A percentile compares a stretch with the other conserved stretches of the same genome.
These are phyloP conservation scores for Cyanoliseus patagonus DNA, from an alignment of 2,113 vertebrate genomes.

Conservation along the genomic window DNA sequence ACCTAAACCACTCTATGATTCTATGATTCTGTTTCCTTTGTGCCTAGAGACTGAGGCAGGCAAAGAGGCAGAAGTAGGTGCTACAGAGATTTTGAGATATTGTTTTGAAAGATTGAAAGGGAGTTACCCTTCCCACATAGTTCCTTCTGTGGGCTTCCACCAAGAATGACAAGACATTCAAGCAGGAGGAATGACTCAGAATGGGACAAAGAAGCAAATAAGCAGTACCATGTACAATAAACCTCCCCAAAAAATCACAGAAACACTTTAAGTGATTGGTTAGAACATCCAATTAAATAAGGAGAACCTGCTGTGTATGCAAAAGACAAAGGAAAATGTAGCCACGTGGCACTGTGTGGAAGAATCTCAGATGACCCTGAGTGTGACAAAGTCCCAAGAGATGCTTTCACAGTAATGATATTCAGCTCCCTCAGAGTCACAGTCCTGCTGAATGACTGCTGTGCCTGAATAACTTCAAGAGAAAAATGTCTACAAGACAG, in stretches of 20 bases:
- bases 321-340: not conserved
- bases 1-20: not conserved
- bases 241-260: not conserved
- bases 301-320: not conserved
- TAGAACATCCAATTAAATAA: not conserved
- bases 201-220: not conserved
- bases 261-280: fast-evolving
- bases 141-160: not conserved
- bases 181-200: not conserved
- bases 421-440: not conserved
- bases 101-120: not conserved
- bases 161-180: not conserved
- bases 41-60: not conserved
- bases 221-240: not conserved
- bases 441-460: not conserved
- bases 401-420: not conserved
- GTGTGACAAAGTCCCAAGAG: not conserved
- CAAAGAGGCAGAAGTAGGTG: not conserved
- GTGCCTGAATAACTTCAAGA: not conserved
- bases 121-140: not conserved
- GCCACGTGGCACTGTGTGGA: not conserved
- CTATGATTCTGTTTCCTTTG: not conserved
- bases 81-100: not conserved
- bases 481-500: not conserved
- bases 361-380: not conserved